These are phyloP conservation scores for Neopelma chrysocephalum DNA, from an alignment of 2,797 vertebrate species.

Conservation along the genomic window DNA sequence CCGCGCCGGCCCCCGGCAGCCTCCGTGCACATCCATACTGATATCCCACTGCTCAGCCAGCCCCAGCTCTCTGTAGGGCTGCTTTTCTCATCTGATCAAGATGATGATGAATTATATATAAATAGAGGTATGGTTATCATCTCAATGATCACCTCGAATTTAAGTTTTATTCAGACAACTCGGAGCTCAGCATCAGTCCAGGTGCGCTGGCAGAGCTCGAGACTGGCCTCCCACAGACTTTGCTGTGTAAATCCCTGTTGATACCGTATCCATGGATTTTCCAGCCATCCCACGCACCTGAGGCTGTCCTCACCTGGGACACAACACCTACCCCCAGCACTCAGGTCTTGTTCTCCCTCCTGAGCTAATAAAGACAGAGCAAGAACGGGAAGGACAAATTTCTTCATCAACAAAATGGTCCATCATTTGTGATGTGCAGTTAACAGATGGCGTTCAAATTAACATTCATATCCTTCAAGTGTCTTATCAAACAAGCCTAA, in stretches of 20 bases:
- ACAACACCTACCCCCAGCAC: background rate
- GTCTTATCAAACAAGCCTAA: conserved; percentile 64
- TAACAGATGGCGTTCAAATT: conserved; percentile 41
- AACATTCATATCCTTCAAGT: conserved; percentile 50
- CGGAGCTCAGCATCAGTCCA: background rate
- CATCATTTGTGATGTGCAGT: background rate
- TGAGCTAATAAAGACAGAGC: background rate
- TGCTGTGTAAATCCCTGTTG: accelerated
- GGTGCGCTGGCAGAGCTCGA: background rate
- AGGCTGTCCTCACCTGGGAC: background rate
- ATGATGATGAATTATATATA: background rate
- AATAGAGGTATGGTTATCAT: background rate
- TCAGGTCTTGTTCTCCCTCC: background rate
- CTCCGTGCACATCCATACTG: background rate
- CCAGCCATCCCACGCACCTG: background rate
- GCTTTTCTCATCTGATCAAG: background rate
- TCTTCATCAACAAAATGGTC: conserved; percentile 32
- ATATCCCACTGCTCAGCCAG: background rate
- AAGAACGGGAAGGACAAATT: background rate
- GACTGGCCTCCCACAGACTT: background rate
- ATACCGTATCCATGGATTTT: accelerated
- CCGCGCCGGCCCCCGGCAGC: background rate
- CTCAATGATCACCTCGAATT: background rate
- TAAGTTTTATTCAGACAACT: background rate
- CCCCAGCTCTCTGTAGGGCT: background rate